phyloP scores from a whole-genome alignment of 2,113 vertebrate genomes.

The Ophthalmotilapia sp. region DNA sequence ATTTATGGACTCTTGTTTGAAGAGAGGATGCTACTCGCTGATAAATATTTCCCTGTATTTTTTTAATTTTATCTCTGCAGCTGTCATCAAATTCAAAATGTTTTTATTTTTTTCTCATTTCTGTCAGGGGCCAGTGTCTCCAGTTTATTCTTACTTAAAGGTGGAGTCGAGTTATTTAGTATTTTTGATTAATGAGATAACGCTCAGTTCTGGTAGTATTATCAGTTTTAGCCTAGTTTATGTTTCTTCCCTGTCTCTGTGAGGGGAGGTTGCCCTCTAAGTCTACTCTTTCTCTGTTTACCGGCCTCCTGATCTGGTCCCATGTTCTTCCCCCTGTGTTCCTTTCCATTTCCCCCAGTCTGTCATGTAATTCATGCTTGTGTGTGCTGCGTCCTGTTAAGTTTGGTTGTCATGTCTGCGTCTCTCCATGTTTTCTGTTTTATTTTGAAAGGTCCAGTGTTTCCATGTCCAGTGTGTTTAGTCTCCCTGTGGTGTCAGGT shows the following conservation, averaged over 20 bases:
- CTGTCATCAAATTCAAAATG: neutral
- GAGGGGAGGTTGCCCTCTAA: neutral
- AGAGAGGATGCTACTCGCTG: neutral
- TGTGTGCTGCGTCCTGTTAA: neutral
- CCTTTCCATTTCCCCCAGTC: neutral
- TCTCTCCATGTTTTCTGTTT: neutral
- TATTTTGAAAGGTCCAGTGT: neutral
- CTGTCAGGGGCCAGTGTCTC: neutral
- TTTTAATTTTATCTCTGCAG: neutral
- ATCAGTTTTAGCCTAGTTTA: neutral
- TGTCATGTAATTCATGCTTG: neutral
- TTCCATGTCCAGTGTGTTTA: neutral
- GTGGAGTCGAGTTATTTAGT: neutral
- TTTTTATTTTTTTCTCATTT: neutral
- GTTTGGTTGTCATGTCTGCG: neutral
- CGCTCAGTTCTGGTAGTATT: neutral
- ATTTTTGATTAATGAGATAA: neutral
- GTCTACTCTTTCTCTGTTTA: neutral
- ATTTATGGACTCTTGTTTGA: neutral
- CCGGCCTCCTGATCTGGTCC: accelerated
- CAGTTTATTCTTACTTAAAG: neutral
- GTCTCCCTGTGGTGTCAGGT: neutral
- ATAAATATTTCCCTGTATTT: neutral
- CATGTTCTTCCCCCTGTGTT: accelerated
- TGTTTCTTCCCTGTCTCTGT: neutral